These are phyloP conservation scores for Selene dorsalis DNA, from an alignment of 2,797 vertebrate species.

Conservation along the genomic window DNA sequence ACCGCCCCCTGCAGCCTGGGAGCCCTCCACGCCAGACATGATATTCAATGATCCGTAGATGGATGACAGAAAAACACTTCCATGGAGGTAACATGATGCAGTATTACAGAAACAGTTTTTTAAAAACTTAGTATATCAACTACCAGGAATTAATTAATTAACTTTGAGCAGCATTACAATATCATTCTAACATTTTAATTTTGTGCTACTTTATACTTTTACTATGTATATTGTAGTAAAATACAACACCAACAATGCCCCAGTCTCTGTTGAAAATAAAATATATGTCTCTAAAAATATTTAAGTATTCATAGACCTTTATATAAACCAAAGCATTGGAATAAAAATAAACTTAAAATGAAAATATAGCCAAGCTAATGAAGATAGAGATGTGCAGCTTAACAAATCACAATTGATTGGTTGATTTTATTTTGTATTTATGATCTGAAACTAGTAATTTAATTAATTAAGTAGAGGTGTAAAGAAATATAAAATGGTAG, in stretches of 20 bases:
- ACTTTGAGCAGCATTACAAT: no score
- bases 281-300: neutral
- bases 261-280: neutral
- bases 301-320: no score
- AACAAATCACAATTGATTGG: no score
- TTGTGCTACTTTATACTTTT: no score
- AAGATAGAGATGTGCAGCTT: neutral
- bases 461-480: neutral
- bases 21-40: neutral
- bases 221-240: no score
- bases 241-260: no score
- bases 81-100: neutral
- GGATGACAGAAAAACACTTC: no score
- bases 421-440: neutral
- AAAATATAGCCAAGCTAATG: neutral
- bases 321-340: neutral
- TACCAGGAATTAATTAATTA: no score
- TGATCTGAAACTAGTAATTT: no score
- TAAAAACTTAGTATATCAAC: neutral
- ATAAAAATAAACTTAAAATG: neutral
- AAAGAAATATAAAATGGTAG: neutral
- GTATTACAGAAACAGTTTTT: neutral
- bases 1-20: conserved; percentile 65
- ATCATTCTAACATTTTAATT: no score
- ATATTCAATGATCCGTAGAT: no score